Base-by-base conservation (phyloP, 2,888 invertebrate genomes). In the Pristionchus maxplancki region DNA sequence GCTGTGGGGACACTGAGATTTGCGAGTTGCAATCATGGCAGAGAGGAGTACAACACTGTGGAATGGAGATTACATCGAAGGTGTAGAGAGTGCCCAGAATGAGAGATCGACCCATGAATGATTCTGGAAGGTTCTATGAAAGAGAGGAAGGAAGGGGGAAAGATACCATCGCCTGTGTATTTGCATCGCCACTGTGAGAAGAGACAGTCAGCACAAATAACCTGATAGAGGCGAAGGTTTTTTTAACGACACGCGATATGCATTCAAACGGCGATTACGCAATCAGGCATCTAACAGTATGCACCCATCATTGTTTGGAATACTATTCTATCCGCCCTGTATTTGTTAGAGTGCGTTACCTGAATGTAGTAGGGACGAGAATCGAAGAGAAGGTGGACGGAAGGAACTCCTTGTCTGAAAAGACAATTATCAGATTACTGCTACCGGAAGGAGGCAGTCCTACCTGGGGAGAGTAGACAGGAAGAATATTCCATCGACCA, bases 401-500 rank as follows among this genome's bases (percentile, higher is more conserved):
- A 50, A 1, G 86, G 86, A 31, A 87, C 71, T 67, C 71, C 71
- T 44, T 58, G 67, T 87, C 86, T 87, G 28, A 50, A 9, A 44
- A 78, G 20, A 37, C 34, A 28, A 48, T 31, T 78, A 17, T 15
- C 97, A 97, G 93, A 96, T 96, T n/a, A 9, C 67, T 67, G 11
- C 34, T 1, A 34, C 15, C 5, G 94, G 34, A n/a, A 97, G n/a
- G n/a, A n/a, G n/a, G n/a, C n/a, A 9, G 40, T 17, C 67, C 17
- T 78, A 97, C 95, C 98, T 97, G 95, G 97, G 97, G 92, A 97
- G 96, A 53, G 99, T 98, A 93, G 98, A 98, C 90, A 99, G 96
- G 96, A 99, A 99, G 96, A 99, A 98, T 58, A 98, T 98, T 89
- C 99, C 99, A 95, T 99, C 98, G 78, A 99, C 97, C 93, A 99